A percentile compares a stretch with the other conserved stretches of the same genome.
Conservation (phyloP, 2,113 vertebrate genomes). For the Bos indicus region DNA sequence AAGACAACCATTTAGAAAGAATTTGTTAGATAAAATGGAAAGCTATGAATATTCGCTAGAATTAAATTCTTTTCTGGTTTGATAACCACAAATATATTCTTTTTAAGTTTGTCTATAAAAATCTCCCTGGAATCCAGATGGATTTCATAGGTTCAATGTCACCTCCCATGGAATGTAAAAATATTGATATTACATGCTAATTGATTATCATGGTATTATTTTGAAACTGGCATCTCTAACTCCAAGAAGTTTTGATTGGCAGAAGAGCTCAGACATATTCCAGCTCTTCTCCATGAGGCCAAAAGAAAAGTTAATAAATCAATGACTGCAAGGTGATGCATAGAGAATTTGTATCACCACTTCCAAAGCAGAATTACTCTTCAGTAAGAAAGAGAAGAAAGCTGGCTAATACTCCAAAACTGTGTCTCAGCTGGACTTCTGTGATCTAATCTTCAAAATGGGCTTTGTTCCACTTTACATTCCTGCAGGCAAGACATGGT, state of each 20-base stretch:
- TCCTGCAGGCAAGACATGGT: not conserved
- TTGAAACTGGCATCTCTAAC: not conserved
- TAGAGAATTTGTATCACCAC: not conserved
- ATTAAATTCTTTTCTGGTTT: slow-evolving; percentile 23
- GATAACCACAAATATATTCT: slow-evolving; percentile 16
- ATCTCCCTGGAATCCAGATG: not conserved
- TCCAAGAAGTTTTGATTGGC: slow-evolving; percentile 18
- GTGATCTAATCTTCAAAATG: not conserved
- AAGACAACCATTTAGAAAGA: not conserved
- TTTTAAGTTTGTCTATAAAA: not conserved
- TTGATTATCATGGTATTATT: not conserved
- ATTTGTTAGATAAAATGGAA: not conserved
- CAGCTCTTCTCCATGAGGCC: not conserved
- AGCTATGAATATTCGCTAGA: not conserved
- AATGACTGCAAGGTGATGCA: not conserved
- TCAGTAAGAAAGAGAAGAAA: not conserved
- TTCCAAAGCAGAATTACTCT: not conserved
- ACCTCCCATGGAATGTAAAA: slow-evolving; percentile 6
- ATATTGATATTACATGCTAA: not conserved
- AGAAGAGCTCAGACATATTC: not conserved
- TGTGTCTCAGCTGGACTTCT: not conserved
- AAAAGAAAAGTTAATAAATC: slow-evolving; percentile 13
- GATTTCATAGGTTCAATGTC: not conserved
- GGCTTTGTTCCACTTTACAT: not conserved
- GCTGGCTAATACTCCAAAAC: not conserved